A percentile compares a stretch with the other conserved stretches of the same genome.
Evolutionary conservation across 2,797 vertebrate species (phyloP).

Genomic region (Antrozous pallidus): DNA sequence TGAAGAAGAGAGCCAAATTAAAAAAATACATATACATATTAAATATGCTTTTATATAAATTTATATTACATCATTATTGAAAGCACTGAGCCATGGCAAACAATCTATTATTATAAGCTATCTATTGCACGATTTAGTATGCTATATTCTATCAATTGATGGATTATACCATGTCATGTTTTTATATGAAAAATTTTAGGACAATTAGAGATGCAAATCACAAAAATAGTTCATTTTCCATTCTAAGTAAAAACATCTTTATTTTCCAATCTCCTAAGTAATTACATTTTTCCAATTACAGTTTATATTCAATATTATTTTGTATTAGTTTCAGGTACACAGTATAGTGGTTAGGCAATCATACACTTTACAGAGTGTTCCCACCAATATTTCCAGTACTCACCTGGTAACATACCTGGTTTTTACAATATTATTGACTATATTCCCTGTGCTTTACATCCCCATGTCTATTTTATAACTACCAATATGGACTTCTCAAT

Average conservation of each 20-base stretch:
- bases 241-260: not conserved
- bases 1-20: not conserved
- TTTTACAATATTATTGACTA: not conserved
- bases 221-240: not conserved
- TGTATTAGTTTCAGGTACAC: not conserved
- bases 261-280: not conserved
- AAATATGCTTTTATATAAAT: slow-evolving; percentile 35
- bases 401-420: not conserved
- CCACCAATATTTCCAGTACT: not conserved
- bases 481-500: not conserved
- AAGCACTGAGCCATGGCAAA: slow-evolving; percentile 17
- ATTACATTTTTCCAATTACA: not conserved
- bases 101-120: slow-evolving; percentile 9
- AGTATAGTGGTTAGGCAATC: not conserved
- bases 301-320: not conserved
- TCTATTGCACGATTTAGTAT: slow-evolving; percentile 39
- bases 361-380: not conserved
- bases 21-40: not conserved
- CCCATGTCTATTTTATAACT: not conserved
- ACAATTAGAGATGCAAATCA: slow-evolving; percentile 25
- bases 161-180: slow-evolving; percentile 23
- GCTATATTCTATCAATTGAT: slow-evolving; percentile 9
- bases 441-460: not conserved
- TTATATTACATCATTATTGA: slow-evolving; percentile 29
- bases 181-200: slow-evolving; percentile 42